These are phyloP conservation scores for Micropoecilia bifurca DNA, from an alignment of 2,797 vertebrate genomes.

Conservation along the genomic window DNA sequence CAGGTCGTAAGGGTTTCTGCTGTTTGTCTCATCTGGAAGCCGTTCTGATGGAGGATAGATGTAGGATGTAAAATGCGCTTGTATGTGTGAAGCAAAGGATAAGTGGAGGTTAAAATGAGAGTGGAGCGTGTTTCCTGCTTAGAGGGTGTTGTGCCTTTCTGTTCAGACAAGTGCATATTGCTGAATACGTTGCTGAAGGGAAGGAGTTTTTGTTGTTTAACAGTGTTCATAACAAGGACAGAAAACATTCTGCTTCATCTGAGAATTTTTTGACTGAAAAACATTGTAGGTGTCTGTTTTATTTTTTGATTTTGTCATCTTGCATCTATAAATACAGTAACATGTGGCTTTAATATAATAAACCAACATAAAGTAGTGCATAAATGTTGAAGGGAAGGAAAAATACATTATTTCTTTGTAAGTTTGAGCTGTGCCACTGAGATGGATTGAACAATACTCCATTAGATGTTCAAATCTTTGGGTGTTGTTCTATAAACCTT, in stretches of 20 bases:
- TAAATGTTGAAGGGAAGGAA: not conserved
- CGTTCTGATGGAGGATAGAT: slow-evolving; percentile 67
- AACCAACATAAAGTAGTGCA: not conserved
- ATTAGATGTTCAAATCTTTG: not conserved
- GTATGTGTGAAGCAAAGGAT: slow-evolving; percentile 54
- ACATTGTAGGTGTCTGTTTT: too few species aligned
- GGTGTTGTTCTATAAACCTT: not conserved
- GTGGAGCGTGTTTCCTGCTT: slow-evolving; percentile 58
- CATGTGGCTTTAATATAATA: not conserved
- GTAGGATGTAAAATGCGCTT: slow-evolving; percentile 60
- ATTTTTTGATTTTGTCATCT: not conserved
- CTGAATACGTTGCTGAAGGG: slow-evolving; percentile 75
- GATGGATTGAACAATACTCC: not conserved
- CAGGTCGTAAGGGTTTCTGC: slow-evolving; percentile 47
- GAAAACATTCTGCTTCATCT: slow-evolving; percentile 71
- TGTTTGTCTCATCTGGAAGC: slow-evolving; percentile 34
- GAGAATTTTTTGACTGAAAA: slow-evolving; percentile 25
- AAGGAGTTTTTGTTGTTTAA: slow-evolving; percentile 76
- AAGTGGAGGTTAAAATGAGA: slow-evolving; percentile 65
- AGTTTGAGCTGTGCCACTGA: not conserved
- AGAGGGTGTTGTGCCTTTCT: slow-evolving; percentile 55
- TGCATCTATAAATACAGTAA: not conserved
- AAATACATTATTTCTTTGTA: not conserved
- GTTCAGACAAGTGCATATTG: slow-evolving; percentile 73
- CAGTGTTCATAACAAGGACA: slow-evolving; percentile 76